Evolutionary conservation across 2,113 vertebrate species (phyloP).

Genomic region (Syngnathoides biaculeatus): DNA sequence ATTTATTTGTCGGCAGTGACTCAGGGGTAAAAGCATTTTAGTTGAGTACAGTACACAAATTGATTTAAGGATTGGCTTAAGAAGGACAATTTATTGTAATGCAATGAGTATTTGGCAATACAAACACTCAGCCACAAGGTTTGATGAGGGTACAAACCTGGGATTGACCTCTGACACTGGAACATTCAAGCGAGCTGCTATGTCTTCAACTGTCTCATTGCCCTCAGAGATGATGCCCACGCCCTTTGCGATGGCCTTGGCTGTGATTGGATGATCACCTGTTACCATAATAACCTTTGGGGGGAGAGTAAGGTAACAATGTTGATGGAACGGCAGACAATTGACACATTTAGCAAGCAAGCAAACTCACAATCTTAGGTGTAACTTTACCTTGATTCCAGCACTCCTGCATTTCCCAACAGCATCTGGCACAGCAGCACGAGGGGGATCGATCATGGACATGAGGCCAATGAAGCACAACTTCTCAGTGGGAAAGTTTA

Average conservation of each 20-base stretch:
- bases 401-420: slow-evolving; percentile 90
- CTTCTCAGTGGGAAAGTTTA: slow-evolving; percentile 85
- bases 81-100: background rate
- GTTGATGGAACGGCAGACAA: background rate
- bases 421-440: slow-evolving; percentile 84
- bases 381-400: slow-evolving; percentile 82
- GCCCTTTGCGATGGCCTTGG: slow-evolving; percentile 90
- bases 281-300: slow-evolving; percentile 91
- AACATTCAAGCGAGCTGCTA: slow-evolving; percentile 85
- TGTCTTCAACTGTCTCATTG: slow-evolving; percentile 92
- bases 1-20: slow-evolving; percentile 39
- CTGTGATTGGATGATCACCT: slow-evolving; percentile 91
- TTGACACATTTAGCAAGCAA: background rate
- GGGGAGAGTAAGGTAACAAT: background rate
- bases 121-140: background rate
- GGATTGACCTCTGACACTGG: slow-evolving; percentile 87
- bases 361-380: background rate
- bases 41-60: slow-evolving; percentile 3
- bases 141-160: slow-evolving; percentile 60
- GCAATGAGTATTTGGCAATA: background rate
- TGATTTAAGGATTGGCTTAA: slow-evolving; percentile 11
- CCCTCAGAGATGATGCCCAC: slow-evolving; percentile 95
- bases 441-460: slow-evolving; percentile 89
- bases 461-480: slow-evolving; percentile 92
- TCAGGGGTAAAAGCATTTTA: slow-evolving; percentile 32